Conservation (phyloP, 2,888 invertebrate species). For the Thumatha senex region DNA sequence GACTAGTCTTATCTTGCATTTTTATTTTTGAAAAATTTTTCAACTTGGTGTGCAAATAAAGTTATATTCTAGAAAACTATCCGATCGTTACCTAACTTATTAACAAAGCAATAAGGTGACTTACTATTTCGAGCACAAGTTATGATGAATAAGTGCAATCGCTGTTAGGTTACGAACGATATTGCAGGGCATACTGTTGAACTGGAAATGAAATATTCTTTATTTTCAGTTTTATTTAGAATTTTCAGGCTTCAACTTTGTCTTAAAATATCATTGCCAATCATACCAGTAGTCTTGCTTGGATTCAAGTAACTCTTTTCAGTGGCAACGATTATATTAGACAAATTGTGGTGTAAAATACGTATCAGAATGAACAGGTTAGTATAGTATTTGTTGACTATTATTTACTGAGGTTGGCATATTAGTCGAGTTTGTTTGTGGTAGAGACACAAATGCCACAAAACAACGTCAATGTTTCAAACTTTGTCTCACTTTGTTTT, state of each 20-base stretch:
- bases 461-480: no score
- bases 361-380: no score
- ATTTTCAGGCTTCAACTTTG: not conserved
- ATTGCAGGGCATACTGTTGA: not conserved
- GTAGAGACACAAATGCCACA: no score
- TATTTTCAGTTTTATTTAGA: not conserved
- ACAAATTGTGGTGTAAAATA: not conserved
- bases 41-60: no score
- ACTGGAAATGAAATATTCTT: not conserved
- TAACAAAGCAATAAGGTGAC: not conserved
- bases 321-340: not conserved
- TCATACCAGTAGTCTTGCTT: not conserved
- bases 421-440: no score
- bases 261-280: not conserved
- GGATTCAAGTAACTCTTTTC: constrained; percentile 8
- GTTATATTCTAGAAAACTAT: no score
- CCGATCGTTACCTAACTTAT: no score
- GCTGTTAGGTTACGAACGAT: not conserved
- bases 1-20: no score
- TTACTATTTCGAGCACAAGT: not conserved
- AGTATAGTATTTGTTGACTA: no score
- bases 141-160: not conserved
- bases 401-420: no score
- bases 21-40: no score
- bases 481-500: no score